Conservation (phyloP, 2,888 invertebrate genomes). For the Athalia circularis region DNA sequence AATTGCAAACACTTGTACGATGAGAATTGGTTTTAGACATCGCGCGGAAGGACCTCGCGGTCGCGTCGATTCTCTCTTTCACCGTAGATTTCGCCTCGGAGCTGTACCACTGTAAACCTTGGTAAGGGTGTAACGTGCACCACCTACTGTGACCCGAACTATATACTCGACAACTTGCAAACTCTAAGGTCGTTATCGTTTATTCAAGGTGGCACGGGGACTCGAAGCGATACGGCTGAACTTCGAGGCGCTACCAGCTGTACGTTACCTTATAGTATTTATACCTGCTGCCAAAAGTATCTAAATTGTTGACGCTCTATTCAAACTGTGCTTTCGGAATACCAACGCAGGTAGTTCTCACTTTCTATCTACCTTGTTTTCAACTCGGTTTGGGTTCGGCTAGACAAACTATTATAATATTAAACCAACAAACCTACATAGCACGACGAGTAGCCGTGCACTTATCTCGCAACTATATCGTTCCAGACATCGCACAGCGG, state of each 20-base stretch:
- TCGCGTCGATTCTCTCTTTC: conserved; percentile 14
- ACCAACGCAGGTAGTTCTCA: background rate
- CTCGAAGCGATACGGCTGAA: conserved; percentile 33
- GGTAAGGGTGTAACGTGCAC: background rate
- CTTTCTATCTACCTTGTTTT: background rate
- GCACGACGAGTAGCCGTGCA: background rate
- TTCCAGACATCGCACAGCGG: no score
- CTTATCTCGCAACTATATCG: background rate
- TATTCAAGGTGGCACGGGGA: conserved; percentile 27
- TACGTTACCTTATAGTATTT: background rate
- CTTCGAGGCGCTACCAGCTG: background rate
- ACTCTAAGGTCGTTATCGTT: conserved; percentile 39
- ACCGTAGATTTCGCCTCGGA: background rate
- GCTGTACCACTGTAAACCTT: background rate
- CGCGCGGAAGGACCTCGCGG: background rate
- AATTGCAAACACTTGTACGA: conserved; percentile 29
- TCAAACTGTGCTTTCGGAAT: background rate
- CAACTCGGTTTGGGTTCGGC: background rate
- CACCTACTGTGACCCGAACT: background rate
- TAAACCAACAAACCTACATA: background rate
- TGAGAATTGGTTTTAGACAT: conserved; percentile 28
- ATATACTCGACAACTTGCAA: background rate
- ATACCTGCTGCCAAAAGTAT: background rate
- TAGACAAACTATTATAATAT: background rate
- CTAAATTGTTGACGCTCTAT: conserved; percentile 27